Evolutionary conservation across 1,140 invertebrate species (phyloP).

Genomic region (Drosophila suzukii): DNA sequence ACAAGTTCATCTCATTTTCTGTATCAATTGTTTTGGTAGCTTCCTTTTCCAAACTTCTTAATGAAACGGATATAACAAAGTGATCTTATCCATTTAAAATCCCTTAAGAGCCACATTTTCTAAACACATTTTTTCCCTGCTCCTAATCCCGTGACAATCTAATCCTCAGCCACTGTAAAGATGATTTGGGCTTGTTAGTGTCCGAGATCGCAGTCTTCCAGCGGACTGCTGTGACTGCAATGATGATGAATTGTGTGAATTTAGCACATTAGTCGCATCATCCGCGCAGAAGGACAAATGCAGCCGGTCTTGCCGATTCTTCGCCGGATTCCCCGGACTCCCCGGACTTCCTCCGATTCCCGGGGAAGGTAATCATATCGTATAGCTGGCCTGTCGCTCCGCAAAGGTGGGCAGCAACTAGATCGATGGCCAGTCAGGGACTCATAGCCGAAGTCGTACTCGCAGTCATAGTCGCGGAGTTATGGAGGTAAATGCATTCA

Average conservation of each 20-base stretch:
- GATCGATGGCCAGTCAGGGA: constrained; percentile 57
- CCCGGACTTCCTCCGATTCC: background rate
- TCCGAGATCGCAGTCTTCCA: constrained; percentile 49
- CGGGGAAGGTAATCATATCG: constrained; percentile 56
- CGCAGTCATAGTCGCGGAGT: constrained; percentile 45
- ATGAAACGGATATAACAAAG: too few species aligned
- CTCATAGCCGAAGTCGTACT: constrained; percentile 1
- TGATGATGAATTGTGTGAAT: constrained; percentile 84
- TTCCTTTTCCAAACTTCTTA: too few species aligned
- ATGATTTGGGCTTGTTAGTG: constrained; percentile 83
- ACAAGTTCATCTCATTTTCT: too few species aligned
- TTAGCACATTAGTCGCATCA: constrained; percentile 81
- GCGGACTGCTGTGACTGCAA: constrained; percentile 39
- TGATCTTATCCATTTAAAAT: background rate
- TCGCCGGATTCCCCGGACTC: background rate
- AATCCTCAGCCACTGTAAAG: constrained; percentile 41
- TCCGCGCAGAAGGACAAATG: constrained; percentile 42
- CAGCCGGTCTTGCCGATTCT: constrained; percentile 30
- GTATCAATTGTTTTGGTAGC: too few species aligned
- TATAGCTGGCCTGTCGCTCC: constrained; percentile 49
- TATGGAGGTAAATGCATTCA: constrained; percentile 77
- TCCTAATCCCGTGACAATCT: constrained; percentile 25
- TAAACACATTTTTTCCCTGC: background rate
- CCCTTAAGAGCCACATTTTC: background rate
- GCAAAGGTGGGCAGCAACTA: constrained; percentile 63